A percentile compares a stretch with the other conserved stretches of the same genome.
phyloP scores from a whole-genome alignment of 1,140 invertebrate species.

The Phymastichus coffea region DNA sequence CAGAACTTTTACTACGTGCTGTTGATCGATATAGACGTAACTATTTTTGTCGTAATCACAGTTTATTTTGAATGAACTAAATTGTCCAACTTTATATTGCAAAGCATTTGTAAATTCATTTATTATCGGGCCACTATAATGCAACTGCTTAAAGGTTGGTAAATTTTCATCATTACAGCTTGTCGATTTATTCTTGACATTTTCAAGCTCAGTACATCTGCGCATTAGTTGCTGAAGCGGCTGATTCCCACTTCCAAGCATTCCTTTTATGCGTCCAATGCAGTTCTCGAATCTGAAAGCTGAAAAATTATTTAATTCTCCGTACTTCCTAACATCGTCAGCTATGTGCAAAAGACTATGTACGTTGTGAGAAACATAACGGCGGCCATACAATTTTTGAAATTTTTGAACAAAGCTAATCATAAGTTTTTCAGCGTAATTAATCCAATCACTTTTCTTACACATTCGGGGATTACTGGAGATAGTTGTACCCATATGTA shows the following conservation, averaged over 20 bases:
- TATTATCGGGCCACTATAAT: too few relatives aligned
- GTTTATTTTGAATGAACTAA: too few relatives aligned
- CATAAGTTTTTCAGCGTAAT: conserved; percentile 18
- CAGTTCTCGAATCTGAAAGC: conserved; percentile 14
- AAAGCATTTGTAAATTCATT: too few relatives aligned
- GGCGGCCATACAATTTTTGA: neutral
- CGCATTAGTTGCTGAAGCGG: neutral
- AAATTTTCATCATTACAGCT: too few relatives aligned
- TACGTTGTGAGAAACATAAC: conserved; percentile 4
- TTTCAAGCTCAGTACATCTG: conserved; percentile 1
- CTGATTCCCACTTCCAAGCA: neutral
- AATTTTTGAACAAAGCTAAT: conserved; percentile 18
- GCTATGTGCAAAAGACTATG: neutral
- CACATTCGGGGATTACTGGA: neutral
- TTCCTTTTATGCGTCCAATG: neutral
- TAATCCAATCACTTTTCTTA: neutral
- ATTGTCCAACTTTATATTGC: too few relatives aligned
- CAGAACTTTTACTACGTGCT: too few relatives aligned
- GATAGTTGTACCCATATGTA: conserved; percentile 42
- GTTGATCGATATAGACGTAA: too few relatives aligned
- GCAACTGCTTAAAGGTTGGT: too few relatives aligned
- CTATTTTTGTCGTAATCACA: too few relatives aligned
- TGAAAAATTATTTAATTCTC: conserved; percentile 8
- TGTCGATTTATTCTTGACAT: too few relatives aligned
- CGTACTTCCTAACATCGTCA: conserved; percentile 2